Evolutionary conservation across 2,797 vertebrate genomes (phyloP).

Genomic region (Craterocephalus amniculus): DNA sequence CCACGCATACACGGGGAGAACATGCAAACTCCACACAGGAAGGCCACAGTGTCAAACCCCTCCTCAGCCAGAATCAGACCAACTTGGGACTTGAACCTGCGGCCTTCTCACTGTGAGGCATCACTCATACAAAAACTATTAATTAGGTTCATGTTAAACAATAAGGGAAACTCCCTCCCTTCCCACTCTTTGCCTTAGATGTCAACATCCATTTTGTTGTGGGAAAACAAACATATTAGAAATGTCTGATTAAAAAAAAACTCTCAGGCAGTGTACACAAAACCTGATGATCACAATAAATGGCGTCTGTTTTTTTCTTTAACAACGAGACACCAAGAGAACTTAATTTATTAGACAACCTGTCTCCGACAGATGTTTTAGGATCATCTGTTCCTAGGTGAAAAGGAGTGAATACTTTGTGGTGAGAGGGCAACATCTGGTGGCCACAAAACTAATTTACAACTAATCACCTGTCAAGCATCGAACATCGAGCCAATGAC

Average conservation of each 20-base stretch:
- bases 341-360: not conserved
- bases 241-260: not conserved
- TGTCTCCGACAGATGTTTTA: not conserved
- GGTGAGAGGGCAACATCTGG: conserved; percentile 47
- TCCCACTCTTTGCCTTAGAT: conserved; percentile 1
- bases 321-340: conserved; percentile 3
- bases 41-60: too few species aligned
- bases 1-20: too few species aligned
- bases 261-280: not conserved
- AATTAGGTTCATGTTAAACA: not conserved
- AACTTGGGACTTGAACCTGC: too few species aligned
- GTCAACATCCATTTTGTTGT: not conserved
- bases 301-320: not conserved
- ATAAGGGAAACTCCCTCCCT: conserved; percentile 3
- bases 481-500: not conserved
- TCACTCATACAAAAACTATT: not conserved
- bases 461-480: not conserved
- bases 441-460: conserved; percentile 42
- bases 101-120: too few species aligned
- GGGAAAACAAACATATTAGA: not conserved
- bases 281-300: too few species aligned
- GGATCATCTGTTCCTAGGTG: not conserved
- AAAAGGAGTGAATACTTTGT: not conserved
- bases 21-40: too few species aligned
- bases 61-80: too few species aligned